Conservation (phyloP, 1,140 invertebrate genomes). For the Conus ventricosus region DNA sequence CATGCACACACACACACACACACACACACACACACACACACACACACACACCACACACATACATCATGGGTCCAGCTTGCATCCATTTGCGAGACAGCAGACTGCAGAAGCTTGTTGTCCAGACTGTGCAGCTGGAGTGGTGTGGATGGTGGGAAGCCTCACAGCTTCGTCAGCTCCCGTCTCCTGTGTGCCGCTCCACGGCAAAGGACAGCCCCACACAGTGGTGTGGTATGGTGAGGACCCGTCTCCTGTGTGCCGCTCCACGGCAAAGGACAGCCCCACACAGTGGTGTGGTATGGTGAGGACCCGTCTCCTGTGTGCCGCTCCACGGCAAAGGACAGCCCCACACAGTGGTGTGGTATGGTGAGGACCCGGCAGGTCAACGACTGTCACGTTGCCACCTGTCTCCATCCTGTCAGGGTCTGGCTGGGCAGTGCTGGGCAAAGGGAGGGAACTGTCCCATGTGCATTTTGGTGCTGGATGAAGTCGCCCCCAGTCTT, state of each 20-base stretch:
- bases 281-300: neutral
- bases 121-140: conserved; percentile 14
- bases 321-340: neutral
- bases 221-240: no score
- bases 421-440: neutral
- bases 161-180: neutral
- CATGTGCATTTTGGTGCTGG: no score
- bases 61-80: neutral
- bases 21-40: neutral
- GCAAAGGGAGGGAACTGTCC: neutral
- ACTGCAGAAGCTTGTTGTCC: conserved; percentile 49
- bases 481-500: no score
- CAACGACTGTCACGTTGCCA: no score
- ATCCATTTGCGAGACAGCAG: neutral
- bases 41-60: neutral
- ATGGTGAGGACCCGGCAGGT: no score
- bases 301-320: neutral
- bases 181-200: neutral
- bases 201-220: no score
- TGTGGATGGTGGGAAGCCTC: neutral
- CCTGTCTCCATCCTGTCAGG: no score
- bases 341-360: no score
- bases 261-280: no score
- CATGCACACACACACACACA: neutral
- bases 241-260: neutral